Evolutionary conservation across 2,888 invertebrate genomes (phyloP), one percentile per base, ranked within the genome.

Genomic region (Drosophila ustulata): DNA sequence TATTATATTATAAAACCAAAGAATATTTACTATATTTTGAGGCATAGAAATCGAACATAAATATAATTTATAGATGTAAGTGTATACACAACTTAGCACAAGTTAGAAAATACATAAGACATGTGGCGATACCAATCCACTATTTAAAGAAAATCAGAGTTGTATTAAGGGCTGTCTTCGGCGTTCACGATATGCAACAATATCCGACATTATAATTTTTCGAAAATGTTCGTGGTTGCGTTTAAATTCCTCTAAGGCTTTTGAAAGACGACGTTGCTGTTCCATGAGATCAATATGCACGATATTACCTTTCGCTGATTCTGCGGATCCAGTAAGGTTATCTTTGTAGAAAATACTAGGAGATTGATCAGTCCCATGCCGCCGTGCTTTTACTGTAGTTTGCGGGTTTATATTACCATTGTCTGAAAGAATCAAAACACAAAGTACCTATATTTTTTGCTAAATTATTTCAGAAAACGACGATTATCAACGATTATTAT

Each of bases 161-260:
- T 91, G 87, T 66, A 92, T 91, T 3, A 92, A 79, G 25, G 92
- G 92, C 66, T 89, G 84, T 9, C 79, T 78, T 41, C 85, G 89
- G 41, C 88, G 75, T 37, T 80, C 70, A 34, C 88, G 88, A 71
- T 91, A 89, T 8, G 81, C 86, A 7, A 77, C 68, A 13, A 92
- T 80, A 66, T 92, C 91, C 6, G 80, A 78, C 87, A 92, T 86
- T 28, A 92, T 83, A 45, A 88, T 63, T 34, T 79, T 65, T 8
- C 90, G 89, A 72, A 89, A 90, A 41, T 71, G 73, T 61, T 92
- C 91, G 51, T 92, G 92, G 9, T 74, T 58, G 13, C 75, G 72
- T 3, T 71, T 75, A 47, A 91, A 92, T 34, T 82, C 75, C 6
- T 74, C 75, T 2, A 47, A 45, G n/a, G 67, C 76, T 9, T 37